Base-by-base conservation (phyloP, 92 coral and sea anemone genomes). In the Siderastrea radians region DNA sequence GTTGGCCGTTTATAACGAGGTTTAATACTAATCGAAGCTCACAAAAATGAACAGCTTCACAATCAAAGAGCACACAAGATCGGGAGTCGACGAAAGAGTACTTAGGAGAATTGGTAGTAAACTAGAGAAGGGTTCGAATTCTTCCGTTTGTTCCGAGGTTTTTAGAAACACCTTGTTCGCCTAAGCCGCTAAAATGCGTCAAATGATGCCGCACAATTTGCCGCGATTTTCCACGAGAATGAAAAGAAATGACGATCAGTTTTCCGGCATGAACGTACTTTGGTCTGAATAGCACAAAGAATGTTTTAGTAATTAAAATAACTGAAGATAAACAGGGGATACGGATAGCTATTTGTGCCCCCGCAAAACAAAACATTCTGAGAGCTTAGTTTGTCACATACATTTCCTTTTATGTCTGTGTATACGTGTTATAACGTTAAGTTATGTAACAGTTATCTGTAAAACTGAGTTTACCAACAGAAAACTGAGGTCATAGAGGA, bases 351-450 rank as follows among this genome's bases (percentile, higher is more conserved):
- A 46, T 70, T 8, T 38, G n/a, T 13, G 59, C 74, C 74, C 73
- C 49, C 84, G 51, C 49, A 65, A 65, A 80, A 80, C 45, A 65
- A 80, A 38, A 19, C 62, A 51, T 80, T 53, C 74, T 70, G n/a
- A 44, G 1, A 46, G 38, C 38, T 26, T 26, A 26, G 38, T 5
- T 46, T 70, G 11, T 48, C 17, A 4, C 47, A 11, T 45, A 46
- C 48, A 60, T 48, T 61, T 64, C 53, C 15, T 78, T 80, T 51
- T 50, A 12, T 10, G 74, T 38, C 48, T 48, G 65, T 50, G 15
- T 55, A 45, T 26, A 26, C 38, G 38, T 26, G 38, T 26, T 26
- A 26, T 26, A 26, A 26, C 38, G 38, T 78, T 65, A 43, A 67
- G 72, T 43, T 43, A 1, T 3, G 10, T 65, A 65, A 65, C 45